A percentile compares a stretch with the other conserved stretches of the same genome.
These are phyloP conservation scores for Graphium colonna DNA, from an alignment of 2,888 invertebrate species.

Conservation along the genomic window DNA sequence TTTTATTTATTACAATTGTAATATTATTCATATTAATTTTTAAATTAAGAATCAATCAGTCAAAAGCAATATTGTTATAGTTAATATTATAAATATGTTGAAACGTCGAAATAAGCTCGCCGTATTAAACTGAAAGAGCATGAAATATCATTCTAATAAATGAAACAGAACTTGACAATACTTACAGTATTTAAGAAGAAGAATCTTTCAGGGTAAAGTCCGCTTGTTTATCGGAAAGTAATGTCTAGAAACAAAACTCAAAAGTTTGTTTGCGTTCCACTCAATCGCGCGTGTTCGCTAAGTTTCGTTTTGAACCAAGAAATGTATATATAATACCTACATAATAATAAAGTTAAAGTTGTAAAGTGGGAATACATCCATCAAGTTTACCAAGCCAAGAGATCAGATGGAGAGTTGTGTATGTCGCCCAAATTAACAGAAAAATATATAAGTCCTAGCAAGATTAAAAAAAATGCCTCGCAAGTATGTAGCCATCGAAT, in stretches of 20 bases:
- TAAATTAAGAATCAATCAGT: too few relatives aligned
- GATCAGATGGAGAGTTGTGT: too few relatives aligned
- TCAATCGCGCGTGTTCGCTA: slow-evolving; percentile 61
- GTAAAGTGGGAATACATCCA: slow-evolving; percentile 34
- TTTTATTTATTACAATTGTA: slow-evolving; percentile 17
- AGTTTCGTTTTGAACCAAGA: slow-evolving; percentile 69
- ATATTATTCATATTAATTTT: too few relatives aligned
- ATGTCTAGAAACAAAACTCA: slow-evolving; percentile 60
- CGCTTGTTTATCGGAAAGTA: slow-evolving; percentile 54
- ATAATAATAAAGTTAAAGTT: slow-evolving; percentile 26
- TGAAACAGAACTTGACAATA: slow-evolving; percentile 17
- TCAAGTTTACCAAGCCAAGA: too few relatives aligned
- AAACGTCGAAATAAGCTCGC: not conserved
- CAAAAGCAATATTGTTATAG: too few relatives aligned
- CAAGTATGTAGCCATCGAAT: slow-evolving; percentile 34
- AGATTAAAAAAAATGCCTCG: slow-evolving; percentile 37
- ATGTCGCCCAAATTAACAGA: too few relatives aligned
- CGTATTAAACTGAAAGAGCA: slow-evolving; percentile 9
- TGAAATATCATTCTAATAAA: too few relatives aligned
- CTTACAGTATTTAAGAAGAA: slow-evolving; percentile 28
- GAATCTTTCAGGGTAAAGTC: slow-evolving; percentile 40
- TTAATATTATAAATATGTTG: too few relatives aligned
- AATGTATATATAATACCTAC: slow-evolving; percentile 54
- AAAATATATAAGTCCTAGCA: too few relatives aligned
- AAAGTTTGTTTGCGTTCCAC: slow-evolving; percentile 70